phyloP scores from a whole-genome alignment of 2,113 vertebrate species.

The Rhea pennata region DNA sequence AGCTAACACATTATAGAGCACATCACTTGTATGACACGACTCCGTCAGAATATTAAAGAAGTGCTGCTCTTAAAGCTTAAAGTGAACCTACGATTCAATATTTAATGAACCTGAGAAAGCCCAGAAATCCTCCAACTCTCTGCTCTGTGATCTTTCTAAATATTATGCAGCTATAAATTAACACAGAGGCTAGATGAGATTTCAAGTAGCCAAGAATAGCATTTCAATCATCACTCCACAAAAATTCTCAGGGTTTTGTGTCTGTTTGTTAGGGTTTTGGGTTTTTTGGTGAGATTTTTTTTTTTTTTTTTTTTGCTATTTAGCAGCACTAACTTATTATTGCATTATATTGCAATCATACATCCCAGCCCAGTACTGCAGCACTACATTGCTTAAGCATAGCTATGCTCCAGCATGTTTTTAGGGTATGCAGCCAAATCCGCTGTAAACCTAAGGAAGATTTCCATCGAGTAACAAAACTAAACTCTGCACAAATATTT shows the following conservation, averaged over 20 bases:
- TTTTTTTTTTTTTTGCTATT: neutral
- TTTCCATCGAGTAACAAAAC: constrained; percentile 46
- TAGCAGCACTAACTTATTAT: constrained; percentile 35
- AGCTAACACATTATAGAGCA: neutral
- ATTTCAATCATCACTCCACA: neutral
- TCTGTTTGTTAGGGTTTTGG: neutral
- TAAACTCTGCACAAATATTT: constrained; percentile 51
- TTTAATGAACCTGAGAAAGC: constrained; percentile 58
- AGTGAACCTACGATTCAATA: constrained; percentile 48
- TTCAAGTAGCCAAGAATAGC: constrained; percentile 44
- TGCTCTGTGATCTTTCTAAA: constrained; percentile 4
- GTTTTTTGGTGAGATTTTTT: neutral
- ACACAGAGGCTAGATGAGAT: neutral
- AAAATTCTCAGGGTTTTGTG: neutral
- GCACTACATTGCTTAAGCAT: neutral
- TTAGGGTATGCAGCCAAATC: constrained; percentile 56
- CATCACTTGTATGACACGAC: neutral
- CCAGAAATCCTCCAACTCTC: constrained; percentile 15
- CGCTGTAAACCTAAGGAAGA: constrained; percentile 32
- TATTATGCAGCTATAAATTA: constrained; percentile 40
- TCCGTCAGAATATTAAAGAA: neutral
- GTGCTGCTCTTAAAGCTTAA: constrained; percentile 1
- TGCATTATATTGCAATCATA: neutral
- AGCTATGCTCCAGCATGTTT: constrained; percentile 45
- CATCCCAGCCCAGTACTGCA: constrained; percentile 28